phyloP scores from a whole-genome alignment of 2,797 vertebrate species.

The Takifugu ocellatus region DNA sequence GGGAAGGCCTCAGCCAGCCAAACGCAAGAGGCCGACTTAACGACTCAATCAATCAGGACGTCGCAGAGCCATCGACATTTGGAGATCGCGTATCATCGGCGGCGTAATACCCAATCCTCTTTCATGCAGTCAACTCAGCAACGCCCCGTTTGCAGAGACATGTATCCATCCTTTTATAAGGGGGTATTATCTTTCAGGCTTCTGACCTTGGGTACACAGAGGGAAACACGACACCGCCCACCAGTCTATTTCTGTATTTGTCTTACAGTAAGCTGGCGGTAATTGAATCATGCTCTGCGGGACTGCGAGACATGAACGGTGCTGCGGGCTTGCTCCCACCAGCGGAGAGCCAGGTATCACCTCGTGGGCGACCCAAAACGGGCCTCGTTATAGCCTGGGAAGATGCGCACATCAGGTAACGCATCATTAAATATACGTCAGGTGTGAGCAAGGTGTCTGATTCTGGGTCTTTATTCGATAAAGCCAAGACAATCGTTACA shows the following conservation, averaged over 20 bases:
- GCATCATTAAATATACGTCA: neutral
- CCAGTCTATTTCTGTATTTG: conserved; percentile 72
- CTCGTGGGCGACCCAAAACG: conserved; percentile 8
- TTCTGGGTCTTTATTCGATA: conserved; percentile 4
- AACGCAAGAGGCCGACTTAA: neutral
- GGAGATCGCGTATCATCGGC: conserved; percentile 31
- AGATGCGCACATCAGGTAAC: too few species aligned
- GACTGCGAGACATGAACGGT: conserved; percentile 50
- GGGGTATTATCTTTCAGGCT: conserved; percentile 68
- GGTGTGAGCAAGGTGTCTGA: conserved; percentile 21
- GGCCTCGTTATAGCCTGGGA: too few species aligned
- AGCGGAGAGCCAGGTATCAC: conserved; percentile 38
- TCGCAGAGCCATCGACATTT: conserved; percentile 9
- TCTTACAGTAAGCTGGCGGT: conserved; percentile 70
- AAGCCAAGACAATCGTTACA: too few species aligned
- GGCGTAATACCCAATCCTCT: conserved; percentile 22
- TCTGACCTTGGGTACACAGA: conserved; percentile 74
- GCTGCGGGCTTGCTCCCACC: conserved; percentile 51
- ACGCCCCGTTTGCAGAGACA: conserved; percentile 62
- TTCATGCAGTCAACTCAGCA: conserved; percentile 52
- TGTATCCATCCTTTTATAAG: conserved; percentile 63
- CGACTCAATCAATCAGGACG: conserved; percentile 22
- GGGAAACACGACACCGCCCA: conserved; percentile 73
- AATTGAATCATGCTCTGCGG: conserved; percentile 75
- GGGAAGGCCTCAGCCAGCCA: neutral